phyloP scores from a whole-genome alignment of 2,113 vertebrate genomes.

The Alligator sinensis region DNA sequence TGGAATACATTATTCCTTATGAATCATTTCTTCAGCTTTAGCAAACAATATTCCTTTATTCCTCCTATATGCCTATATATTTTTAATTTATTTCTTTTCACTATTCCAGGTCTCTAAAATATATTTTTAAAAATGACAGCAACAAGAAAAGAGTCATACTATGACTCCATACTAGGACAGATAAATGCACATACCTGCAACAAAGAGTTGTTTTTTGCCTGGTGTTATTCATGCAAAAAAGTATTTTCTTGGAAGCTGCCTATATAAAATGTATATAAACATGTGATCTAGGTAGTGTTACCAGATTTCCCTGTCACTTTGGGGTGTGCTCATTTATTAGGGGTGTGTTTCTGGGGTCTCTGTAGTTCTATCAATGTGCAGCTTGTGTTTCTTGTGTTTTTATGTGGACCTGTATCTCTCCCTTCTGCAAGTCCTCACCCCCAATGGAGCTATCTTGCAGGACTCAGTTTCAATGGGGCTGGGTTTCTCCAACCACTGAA shows the following conservation, averaged over 20 bases:
- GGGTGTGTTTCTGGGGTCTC: too few relatives aligned
- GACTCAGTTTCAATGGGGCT: too few relatives aligned
- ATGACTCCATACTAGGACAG: not conserved
- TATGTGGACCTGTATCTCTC: too few relatives aligned
- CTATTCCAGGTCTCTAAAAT: not conserved
- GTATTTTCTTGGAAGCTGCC: not conserved
- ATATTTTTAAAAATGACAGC: too few relatives aligned
- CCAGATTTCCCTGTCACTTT: too few relatives aligned
- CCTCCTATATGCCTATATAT: not conserved
- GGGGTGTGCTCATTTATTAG: too few relatives aligned
- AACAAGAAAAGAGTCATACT: not conserved
- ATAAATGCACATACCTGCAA: not conserved
- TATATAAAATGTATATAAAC: not conserved
- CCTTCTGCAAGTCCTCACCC: too few relatives aligned
- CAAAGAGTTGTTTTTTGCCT: not conserved
- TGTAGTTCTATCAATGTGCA: too few relatives aligned
- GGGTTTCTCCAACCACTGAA: too few relatives aligned
- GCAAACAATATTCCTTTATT: not conserved
- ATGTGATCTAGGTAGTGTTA: not conserved
- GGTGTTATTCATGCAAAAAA: not conserved
- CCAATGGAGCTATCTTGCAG: too few relatives aligned
- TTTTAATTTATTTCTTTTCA: not conserved
- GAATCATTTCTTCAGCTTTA: not conserved
- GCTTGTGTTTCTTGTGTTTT: too few relatives aligned
- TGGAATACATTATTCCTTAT: not conserved